Base-by-base conservation (phyloP, 2,888 invertebrate species). In the Horisme vitalbata region DNA sequence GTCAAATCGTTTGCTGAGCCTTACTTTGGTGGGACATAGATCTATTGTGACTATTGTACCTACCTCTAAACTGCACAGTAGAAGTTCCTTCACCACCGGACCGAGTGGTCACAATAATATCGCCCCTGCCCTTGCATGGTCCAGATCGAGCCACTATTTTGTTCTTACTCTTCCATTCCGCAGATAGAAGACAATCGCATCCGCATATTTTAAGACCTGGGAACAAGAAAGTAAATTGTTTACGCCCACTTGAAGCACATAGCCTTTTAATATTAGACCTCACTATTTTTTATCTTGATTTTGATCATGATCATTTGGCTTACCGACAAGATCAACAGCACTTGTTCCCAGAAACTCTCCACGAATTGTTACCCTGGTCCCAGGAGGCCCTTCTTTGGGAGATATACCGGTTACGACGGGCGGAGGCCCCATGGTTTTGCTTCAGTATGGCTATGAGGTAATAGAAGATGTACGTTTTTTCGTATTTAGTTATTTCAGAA, bases 341-440 rank as follows among this genome's bases (percentile, higher is more conserved):
- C 93, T 95, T 23, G 89, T 91, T 12, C 99, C 99, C 31, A 99
- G 91, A 90, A 98, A 95, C 90, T 99, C 99, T 48, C 99, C 98
- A 59, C 99, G 92, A 70, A 99, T 96, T 12, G 95, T 98, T 0
- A 99, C 95, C 63, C 96, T 93, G 0, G 99, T 99, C 5, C 99
- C 99, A 6, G 99, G 99, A 27, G 97, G 97, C 0, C 99, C 99
- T 88, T 99, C 99, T 71, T 98, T 99, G 0, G 99, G 99, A 2
- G 99, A 99, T 52, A 99, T 93, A 13, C 99, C 99, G 28, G 98
- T 98, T 10, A 99, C 98, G 41, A 96, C 94, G 6, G 97, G 97
- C 57, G 94, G 94, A 49, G 94, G 94, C 38, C 92, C 93, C 94
- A 94, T 94, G 3, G 23, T 37, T 23, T 10, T 20, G 11, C 6